Evolutionary conservation across 92 coral and sea anemone genomes (phyloP).

Genomic region (Epizoanthus ramosus): DNA sequence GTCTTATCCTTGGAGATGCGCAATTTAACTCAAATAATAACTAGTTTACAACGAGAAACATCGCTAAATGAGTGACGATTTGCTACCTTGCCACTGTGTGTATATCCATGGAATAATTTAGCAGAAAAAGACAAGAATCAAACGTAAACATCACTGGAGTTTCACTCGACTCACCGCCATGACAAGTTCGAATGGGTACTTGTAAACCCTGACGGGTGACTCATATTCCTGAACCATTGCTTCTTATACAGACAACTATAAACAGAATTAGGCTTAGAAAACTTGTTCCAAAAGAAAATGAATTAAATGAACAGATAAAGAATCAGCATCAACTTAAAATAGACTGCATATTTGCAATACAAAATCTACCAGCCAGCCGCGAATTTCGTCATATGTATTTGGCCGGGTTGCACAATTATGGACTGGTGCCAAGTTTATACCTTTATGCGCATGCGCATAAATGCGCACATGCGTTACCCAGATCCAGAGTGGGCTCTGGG

Average conservation of each 20-base stretch:
- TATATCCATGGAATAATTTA: not conserved
- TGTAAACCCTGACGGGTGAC: conserved; percentile 98
- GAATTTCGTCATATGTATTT: conserved; percentile 7
- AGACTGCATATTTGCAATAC: not conserved
- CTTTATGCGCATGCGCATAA: too few species aligned
- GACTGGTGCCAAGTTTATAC: conserved; percentile 13
- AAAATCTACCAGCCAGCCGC: not conserved
- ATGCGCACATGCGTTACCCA: too few species aligned
- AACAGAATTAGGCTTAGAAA: not conserved
- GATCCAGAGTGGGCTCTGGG: too few species aligned
- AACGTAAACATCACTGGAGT: conserved; percentile 1
- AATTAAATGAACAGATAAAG: not conserved
- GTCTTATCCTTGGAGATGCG: too few species aligned
- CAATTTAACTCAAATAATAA: not conserved
- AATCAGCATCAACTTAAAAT: conserved; percentile 15
- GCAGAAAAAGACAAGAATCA: not conserved
- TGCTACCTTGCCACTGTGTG: not conserved
- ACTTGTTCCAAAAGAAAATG: not conserved
- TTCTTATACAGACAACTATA: not conserved
- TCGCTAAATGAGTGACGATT: too few species aligned
- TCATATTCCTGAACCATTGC: conserved; percentile 99
- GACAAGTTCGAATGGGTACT: conserved; percentile 96
- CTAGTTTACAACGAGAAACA: not conserved
- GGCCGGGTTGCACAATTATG: not conserved
- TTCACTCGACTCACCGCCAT: conserved; percentile 97